Evolutionary conservation across 2,888 invertebrate species (phyloP).

Genomic region (Rhopalosiphum nymphaeae): DNA sequence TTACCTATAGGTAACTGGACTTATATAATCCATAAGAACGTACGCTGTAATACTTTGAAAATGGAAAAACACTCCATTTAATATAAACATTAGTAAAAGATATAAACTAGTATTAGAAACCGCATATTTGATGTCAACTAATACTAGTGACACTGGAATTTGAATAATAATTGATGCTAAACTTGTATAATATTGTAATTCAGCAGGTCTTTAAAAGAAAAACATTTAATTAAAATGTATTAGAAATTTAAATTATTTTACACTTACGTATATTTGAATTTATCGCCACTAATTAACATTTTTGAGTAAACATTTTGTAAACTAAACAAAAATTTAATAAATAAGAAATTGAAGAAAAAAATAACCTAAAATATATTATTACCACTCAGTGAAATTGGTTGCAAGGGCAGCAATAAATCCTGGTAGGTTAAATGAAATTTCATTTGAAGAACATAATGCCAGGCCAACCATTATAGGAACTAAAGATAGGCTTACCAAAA

Average conservation of each 20-base stretch:
- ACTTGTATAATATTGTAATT: conserved; percentile 84
- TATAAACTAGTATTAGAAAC: conserved; percentile 71
- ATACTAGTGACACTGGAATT: conserved; percentile 78
- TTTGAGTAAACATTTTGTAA: conserved; percentile 85
- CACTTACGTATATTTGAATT: conserved; percentile 81
- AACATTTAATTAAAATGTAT: conserved; percentile 30
- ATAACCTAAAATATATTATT: conserved; percentile 66
- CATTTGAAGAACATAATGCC: conserved; percentile 82
- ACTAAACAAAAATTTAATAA: conserved; percentile 71
- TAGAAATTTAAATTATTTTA: conserved; percentile 8
- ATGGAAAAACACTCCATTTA: conserved; percentile 84
- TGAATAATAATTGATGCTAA: conserved; percentile 80
- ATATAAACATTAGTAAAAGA: conserved; percentile 73
- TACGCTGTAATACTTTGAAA: conserved; percentile 85
- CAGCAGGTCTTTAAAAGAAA: conserved; percentile 76
- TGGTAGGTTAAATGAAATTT: conserved; percentile 80
- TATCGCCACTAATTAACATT: conserved; percentile 81
- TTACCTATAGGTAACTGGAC: conserved; percentile 84
- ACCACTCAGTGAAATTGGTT: conserved; percentile 84
- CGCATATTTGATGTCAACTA: conserved; percentile 76
- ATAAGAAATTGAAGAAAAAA: not conserved
- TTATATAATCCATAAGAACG: conserved; percentile 84
- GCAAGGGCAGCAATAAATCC: conserved; percentile 83
- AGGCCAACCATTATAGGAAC: conserved; percentile 84
- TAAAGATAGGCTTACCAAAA: conserved; percentile 79